Percentiles rank a stretch among this genome's conserved stretches.
phyloP scores from a whole-genome alignment of 2,113 vertebrate species.

The Neogobius melanostomus region DNA sequence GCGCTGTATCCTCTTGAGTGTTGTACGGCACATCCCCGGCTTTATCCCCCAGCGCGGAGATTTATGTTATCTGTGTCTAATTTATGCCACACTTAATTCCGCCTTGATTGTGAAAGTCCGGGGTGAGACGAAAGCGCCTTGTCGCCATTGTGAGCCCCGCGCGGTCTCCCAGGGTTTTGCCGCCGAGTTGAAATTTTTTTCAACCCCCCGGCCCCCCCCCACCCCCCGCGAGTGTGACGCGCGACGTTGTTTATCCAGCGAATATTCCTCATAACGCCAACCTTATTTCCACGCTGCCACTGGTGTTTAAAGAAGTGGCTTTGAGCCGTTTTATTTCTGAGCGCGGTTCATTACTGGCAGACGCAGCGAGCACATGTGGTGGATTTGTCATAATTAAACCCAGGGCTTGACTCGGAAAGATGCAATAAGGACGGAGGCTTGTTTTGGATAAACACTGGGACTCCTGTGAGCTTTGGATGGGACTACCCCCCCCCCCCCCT shows the following conservation, averaged over 20 bases:
- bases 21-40: constrained; percentile 70
- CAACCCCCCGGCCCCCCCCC: constrained; percentile 34
- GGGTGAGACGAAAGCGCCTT: constrained; percentile 66
- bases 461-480: constrained; percentile 56
- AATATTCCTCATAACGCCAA: constrained; percentile 47
- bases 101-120: constrained; percentile 75
- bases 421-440: constrained; percentile 71
- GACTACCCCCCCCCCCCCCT: constrained; percentile 64
- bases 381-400: constrained; percentile 80
- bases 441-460: constrained; percentile 73
- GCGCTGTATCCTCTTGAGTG: constrained; percentile 74
- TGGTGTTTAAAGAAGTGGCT: constrained; percentile 62
- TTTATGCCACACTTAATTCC: constrained; percentile 79
- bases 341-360: constrained; percentile 64
- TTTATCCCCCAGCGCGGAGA: constrained; percentile 67
- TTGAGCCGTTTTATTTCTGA: constrained; percentile 49
- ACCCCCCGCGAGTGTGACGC: constrained; percentile 24
- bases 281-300: constrained; percentile 42
- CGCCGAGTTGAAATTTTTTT: constrained; percentile 50
- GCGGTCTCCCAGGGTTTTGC: constrained; percentile 58
- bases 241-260: constrained; percentile 35
- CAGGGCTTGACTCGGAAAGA: constrained; percentile 66
- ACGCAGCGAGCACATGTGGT: constrained; percentile 63
- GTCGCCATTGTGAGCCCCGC: constrained; percentile 63
- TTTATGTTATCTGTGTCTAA: constrained; percentile 76